Percentiles rank a stretch among this genome's conserved stretches.
Conservation (phyloP, 2,797 vertebrate genomes). For the Ctenopoma multispine region DNA sequence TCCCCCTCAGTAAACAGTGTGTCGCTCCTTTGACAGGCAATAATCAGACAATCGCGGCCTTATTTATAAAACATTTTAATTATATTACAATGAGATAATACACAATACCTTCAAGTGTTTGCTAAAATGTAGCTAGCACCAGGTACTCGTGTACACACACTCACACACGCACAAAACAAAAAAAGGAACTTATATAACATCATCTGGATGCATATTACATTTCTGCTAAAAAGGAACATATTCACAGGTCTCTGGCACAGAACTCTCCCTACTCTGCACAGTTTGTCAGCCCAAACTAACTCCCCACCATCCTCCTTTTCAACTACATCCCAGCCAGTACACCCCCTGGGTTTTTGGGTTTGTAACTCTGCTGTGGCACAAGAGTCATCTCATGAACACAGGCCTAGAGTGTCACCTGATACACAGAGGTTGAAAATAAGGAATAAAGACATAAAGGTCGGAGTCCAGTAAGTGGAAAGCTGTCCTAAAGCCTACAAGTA, state of each 20-base stretch:
- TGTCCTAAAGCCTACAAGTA: constrained; percentile 61
- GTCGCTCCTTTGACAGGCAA: constrained; percentile 25
- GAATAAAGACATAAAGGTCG: constrained; percentile 28
- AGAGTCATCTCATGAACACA: neutral
- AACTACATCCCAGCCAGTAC: constrained; percentile 23
- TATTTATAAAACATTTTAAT: constrained; percentile 93
- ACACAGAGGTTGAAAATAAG: constrained; percentile 21
- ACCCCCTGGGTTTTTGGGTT: constrained; percentile 17
- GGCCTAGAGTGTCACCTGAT: neutral
- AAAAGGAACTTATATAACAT: constrained; percentile 81
- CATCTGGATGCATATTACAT: constrained; percentile 83
- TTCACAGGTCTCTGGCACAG: constrained; percentile 88
- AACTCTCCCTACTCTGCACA: constrained; percentile 81
- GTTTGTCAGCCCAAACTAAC: constrained; percentile 50
- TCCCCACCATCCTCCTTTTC: constrained; percentile 37
- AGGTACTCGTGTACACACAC: constrained; percentile 74
- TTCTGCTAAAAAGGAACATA: constrained; percentile 81
- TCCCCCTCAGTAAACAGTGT: too few relatives aligned
- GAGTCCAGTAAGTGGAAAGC: constrained; percentile 35
- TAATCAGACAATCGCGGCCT: constrained; percentile 38
- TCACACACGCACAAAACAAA: constrained; percentile 60
- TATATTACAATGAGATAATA: constrained; percentile 92
- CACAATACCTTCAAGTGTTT: constrained; percentile 86
- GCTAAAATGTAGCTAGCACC: constrained; percentile 84
- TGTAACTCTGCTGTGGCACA: constrained; percentile 15